phyloP scores from a whole-genome alignment of 2,888 invertebrate genomes.

The Hipparchia semele region DNA sequence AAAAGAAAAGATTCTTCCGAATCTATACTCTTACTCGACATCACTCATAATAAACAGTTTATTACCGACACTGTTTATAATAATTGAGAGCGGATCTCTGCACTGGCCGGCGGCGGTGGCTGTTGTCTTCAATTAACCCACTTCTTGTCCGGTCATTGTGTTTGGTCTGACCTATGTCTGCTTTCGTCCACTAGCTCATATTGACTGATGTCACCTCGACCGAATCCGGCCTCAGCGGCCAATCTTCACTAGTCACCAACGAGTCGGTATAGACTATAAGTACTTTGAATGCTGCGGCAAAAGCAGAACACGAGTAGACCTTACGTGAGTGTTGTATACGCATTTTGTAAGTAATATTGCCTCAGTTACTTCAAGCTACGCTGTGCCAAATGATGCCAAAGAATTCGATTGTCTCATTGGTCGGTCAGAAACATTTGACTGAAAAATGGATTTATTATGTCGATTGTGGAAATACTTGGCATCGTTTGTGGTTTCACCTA shows the following conservation, averaged over 20 bases:
- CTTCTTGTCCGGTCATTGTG: slow-evolving; percentile 70
- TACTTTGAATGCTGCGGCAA: slow-evolving; percentile 60
- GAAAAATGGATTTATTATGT: slow-evolving; percentile 26
- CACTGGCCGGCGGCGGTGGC: slow-evolving; percentile 63
- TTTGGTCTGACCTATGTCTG: slow-evolving; percentile 76
- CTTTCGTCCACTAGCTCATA: slow-evolving; percentile 69
- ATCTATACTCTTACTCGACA: slow-evolving; percentile 17
- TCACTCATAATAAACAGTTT: slow-evolving; percentile 49
- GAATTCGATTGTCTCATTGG: slow-evolving; percentile 28
- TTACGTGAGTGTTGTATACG: slow-evolving; percentile 60
- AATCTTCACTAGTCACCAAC: no score
- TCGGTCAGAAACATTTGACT: slow-evolving; percentile 6
- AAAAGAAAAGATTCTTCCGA: not conserved
- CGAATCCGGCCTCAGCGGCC: no score
- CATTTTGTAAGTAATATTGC: slow-evolving; percentile 44
- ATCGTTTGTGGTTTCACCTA: slow-evolving; percentile 27
- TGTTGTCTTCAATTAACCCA: slow-evolving; percentile 80
- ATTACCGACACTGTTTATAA: slow-evolving; percentile 53
- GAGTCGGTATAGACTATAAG: slow-evolving; percentile 59
- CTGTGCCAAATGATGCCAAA: slow-evolving; percentile 39
- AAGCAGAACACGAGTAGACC: slow-evolving; percentile 52
- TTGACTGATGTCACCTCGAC: slow-evolving; percentile 47
- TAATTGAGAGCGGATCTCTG: slow-evolving; percentile 60
- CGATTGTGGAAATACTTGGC: slow-evolving; percentile 28
- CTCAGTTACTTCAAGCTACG: slow-evolving; percentile 24